Conservation (phyloP, 2,113 vertebrate genomes). For the Opisthocomus hoazin region DNA sequence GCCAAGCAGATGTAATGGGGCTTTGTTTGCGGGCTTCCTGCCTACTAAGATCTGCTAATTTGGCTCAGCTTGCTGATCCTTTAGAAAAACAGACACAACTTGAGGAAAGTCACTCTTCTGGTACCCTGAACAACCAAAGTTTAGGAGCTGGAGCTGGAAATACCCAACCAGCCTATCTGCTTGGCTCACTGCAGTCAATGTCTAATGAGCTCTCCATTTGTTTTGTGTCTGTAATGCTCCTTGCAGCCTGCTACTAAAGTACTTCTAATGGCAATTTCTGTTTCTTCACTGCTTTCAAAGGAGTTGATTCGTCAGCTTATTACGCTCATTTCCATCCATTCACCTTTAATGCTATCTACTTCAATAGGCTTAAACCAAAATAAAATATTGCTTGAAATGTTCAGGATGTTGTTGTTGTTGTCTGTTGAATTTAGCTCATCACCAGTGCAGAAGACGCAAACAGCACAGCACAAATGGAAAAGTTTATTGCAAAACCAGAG, state of each 20-base stretch:
- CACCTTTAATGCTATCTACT: background rate
- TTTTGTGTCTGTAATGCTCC: background rate
- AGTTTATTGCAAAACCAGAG: conserved; percentile 57
- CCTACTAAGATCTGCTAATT: background rate
- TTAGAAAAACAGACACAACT: background rate
- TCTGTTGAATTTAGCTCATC: conserved; percentile 47
- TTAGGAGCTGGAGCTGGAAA: background rate
- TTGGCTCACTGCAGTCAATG: background rate
- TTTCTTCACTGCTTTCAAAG: background rate
- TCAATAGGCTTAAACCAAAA: conserved; percentile 8
- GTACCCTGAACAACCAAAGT: background rate
- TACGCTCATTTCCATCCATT: background rate
- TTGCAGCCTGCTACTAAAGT: background rate
- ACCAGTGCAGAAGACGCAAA: background rate
- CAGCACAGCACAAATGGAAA: conserved; percentile 44
- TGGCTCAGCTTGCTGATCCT: background rate
- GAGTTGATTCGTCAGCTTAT: background rate
- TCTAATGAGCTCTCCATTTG: background rate
- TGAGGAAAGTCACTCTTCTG: background rate
- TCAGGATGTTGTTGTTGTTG: conserved; percentile 28
- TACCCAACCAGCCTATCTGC: background rate
- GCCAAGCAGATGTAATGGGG: background rate
- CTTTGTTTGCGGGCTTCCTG: background rate
- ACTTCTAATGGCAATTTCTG: background rate
- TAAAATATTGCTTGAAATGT: conserved; percentile 8